A percentile compares a stretch with the other conserved stretches of the same genome.
These are phyloP conservation scores for Petrolisthes cinctipes DNA, from an alignment of 2,888 invertebrate species.

Conservation along the genomic window DNA sequence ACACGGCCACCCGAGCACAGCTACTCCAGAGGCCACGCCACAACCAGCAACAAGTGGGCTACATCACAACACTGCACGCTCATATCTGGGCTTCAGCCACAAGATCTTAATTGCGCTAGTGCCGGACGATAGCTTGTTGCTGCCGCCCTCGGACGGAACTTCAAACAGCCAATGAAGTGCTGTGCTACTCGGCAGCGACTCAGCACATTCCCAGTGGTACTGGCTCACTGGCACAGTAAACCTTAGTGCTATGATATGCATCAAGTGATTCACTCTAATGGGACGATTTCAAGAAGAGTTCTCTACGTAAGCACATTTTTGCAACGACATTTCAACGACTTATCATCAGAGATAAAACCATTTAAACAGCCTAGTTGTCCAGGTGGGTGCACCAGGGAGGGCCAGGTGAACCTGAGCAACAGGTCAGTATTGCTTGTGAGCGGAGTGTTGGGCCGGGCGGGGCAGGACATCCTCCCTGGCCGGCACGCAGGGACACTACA, in stretches of 20 bases:
- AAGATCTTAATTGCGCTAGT: not conserved
- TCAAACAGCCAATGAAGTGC: constrained; percentile 33
- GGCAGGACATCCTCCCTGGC: constrained; percentile 54
- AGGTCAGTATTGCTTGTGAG: constrained; percentile 57
- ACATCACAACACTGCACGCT: constrained; percentile 10
- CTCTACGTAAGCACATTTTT: constrained; percentile 60
- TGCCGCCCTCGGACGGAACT: constrained; percentile 44
- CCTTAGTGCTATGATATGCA: constrained; percentile 64
- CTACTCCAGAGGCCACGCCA: constrained; percentile 32
- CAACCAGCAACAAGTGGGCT: not conserved
- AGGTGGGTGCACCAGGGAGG: constrained; percentile 59
- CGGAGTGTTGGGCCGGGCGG: constrained; percentile 43
- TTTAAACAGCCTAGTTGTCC: constrained; percentile 59
- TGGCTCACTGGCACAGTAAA: constrained; percentile 53
- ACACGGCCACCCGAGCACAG: constrained; percentile 44
- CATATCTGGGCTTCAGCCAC: not conserved
- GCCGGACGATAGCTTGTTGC: constrained; percentile 18
- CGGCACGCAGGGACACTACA: constrained; percentile 53
- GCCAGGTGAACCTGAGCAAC: constrained; percentile 51
- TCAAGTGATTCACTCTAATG: constrained; percentile 64
- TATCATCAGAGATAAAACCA: constrained; percentile 61
- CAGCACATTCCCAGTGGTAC: constrained; percentile 57
- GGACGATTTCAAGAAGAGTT: constrained; percentile 62
- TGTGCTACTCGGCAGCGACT: constrained; percentile 45
- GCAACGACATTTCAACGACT: constrained; percentile 62